Conservation (phyloP, 1,140 invertebrate species). For the Conus betulinus region DNA sequence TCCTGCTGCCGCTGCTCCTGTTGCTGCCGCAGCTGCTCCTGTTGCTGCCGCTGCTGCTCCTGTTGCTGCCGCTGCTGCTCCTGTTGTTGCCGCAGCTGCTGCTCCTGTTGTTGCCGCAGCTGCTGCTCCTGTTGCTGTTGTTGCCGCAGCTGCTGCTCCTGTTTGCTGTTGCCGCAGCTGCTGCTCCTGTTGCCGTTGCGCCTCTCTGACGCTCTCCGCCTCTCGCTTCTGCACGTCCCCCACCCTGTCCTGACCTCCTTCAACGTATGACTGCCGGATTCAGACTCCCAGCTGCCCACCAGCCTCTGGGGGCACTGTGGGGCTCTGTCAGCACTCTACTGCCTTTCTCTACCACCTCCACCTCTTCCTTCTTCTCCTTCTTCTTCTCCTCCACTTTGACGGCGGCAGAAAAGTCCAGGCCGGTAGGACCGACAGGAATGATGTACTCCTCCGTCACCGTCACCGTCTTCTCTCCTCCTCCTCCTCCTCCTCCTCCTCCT, state of each 20-base stretch:
- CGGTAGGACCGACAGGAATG: conserved; percentile 43
- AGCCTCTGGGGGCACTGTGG: too few species aligned
- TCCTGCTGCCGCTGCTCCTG: too few species aligned
- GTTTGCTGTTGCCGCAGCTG: too few species aligned
- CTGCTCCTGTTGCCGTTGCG: too few species aligned
- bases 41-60: too few species aligned
- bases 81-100: too few species aligned
- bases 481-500: conserved; percentile 46
- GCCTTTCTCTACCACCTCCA: background rate
- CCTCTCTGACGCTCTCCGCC: background rate
- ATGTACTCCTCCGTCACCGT: conserved; percentile 51
- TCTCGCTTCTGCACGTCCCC: background rate
- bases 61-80: too few species aligned
- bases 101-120: too few species aligned
- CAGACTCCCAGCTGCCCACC: background rate
- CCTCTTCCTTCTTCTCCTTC: too few species aligned
- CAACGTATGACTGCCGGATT: background rate
- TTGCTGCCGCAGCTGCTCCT: too few species aligned
- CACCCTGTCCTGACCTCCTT: background rate
- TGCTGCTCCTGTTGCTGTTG: too few species aligned
- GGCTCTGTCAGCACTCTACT: background rate
- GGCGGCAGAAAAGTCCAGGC: conserved; percentile 39
- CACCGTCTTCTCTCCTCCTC: conserved; percentile 48
- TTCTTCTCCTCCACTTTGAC: conserved; percentile 40
- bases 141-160: too few species aligned